Evolutionary conservation across 1,140 invertebrate genomes (phyloP).

Genomic region (Glomeris maerens): DNA sequence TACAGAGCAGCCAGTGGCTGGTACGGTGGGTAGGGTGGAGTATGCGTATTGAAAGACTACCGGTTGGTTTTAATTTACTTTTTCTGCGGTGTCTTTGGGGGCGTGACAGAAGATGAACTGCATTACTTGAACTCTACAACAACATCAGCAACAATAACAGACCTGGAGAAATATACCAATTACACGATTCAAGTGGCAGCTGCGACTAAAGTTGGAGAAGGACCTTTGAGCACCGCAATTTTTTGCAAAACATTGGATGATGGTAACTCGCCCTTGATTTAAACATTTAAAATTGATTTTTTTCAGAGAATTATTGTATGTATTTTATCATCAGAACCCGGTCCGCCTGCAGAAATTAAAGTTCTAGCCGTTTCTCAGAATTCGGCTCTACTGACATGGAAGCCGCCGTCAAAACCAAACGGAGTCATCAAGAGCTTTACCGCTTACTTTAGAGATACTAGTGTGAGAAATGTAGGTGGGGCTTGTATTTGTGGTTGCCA

Average conservation of each 20-base stretch:
- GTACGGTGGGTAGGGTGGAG: slow-evolving; percentile 52
- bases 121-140: background rate
- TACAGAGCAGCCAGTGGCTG: slow-evolving; percentile 81
- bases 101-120: background rate
- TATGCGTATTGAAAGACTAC: background rate
- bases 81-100: background rate
- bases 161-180: slow-evolving; percentile 32
- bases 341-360: slow-evolving; percentile 80
- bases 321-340: slow-evolving; percentile 51
- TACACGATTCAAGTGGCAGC: slow-evolving; percentile 36
- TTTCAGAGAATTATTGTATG: background rate
- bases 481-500: background rate
- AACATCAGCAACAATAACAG: slow-evolving; percentile 20
- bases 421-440: slow-evolving; percentile 86
- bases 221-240: slow-evolving; percentile 29
- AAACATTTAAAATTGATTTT: slow-evolving; percentile 2
- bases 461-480: background rate
- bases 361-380: slow-evolving; percentile 78
- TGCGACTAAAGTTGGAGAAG: slow-evolving; percentile 38
- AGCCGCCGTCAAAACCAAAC: slow-evolving; percentile 77
- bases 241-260: slow-evolving; percentile 30
- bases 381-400: slow-evolving; percentile 85
- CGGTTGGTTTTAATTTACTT: background rate
- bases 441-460: slow-evolving; percentile 53
- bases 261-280: slow-evolving; percentile 17